A percentile compares a stretch with the other conserved stretches of the same genome.
Evolutionary conservation across 2,113 vertebrate genomes (phyloP).

Genomic region (Microtus pennsylvanicus): DNA sequence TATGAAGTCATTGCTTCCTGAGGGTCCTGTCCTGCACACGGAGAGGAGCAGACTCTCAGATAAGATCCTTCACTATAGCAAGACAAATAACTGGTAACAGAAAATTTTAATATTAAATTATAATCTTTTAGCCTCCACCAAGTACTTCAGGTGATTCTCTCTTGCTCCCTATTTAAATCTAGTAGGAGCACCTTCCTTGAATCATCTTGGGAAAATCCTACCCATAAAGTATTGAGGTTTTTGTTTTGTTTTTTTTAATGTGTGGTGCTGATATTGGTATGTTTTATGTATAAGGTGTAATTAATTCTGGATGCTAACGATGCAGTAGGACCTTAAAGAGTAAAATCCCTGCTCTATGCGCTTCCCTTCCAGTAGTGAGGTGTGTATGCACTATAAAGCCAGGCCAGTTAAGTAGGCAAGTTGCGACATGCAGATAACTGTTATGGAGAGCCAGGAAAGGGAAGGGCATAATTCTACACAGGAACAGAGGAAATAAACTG

Average conservation of each 20-base stretch:
- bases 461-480: neutral
- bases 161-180: neutral
- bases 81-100: neutral
- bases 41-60: neutral
- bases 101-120: neutral
- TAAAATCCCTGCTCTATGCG: neutral
- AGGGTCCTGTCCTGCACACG: neutral
- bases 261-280: neutral
- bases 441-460: neutral
- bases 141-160: neutral
- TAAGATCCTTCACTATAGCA: neutral
- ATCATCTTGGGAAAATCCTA: neutral
- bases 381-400: neutral
- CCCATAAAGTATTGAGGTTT: neutral
- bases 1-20: neutral
- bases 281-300: neutral
- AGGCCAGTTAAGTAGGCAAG: neutral
- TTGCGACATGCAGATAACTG: neutral
- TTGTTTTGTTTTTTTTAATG: neutral
- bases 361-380: neutral
- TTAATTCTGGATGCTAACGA: neutral
- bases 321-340: neutral
- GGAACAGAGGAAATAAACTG: neutral
- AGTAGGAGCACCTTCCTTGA: neutral
- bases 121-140: conserved; percentile 10